These are phyloP conservation scores for Apus apus DNA, from an alignment of 2,113 vertebrate genomes.

Conservation along the genomic window DNA sequence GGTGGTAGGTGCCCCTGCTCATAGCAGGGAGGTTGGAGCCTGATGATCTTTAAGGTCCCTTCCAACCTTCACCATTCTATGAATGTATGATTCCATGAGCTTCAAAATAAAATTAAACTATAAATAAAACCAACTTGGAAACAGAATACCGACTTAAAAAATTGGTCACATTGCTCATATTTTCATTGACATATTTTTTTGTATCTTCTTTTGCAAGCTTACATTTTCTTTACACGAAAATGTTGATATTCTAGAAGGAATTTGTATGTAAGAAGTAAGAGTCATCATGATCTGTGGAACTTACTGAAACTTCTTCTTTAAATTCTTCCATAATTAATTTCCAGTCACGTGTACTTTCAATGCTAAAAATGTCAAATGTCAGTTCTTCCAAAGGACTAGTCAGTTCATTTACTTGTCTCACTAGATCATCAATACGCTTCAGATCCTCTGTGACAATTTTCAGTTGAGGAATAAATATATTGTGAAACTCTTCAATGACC, in stretches of 20 bases:
- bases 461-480: conserved; percentile 87
- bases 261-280: not conserved
- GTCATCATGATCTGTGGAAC: not conserved
- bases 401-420: conserved; percentile 80
- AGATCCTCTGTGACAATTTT: conserved; percentile 86
- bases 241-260: not conserved
- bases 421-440: conserved; percentile 81
- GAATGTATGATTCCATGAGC: too few species aligned
- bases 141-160: not conserved
- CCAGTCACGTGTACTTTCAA: conserved; percentile 79
- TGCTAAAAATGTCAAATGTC: conserved; percentile 86
- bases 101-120: not conserved
- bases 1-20: too few species aligned
- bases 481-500: conserved; percentile 89
- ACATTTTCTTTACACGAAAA: not conserved
- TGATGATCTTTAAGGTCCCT: too few species aligned
- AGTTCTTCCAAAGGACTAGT: conserved; percentile 81
- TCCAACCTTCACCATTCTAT: not conserved
- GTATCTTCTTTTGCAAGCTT: not conserved
- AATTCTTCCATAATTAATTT: conserved; percentile 86
- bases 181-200: not conserved
- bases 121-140: not conserved
- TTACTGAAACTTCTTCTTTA: conserved; percentile 81
- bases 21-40: too few species aligned
- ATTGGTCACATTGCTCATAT: not conserved